Evolutionary conservation across 2,113 vertebrate species (phyloP).

Genomic region (Geococcyx californianus): DNA sequence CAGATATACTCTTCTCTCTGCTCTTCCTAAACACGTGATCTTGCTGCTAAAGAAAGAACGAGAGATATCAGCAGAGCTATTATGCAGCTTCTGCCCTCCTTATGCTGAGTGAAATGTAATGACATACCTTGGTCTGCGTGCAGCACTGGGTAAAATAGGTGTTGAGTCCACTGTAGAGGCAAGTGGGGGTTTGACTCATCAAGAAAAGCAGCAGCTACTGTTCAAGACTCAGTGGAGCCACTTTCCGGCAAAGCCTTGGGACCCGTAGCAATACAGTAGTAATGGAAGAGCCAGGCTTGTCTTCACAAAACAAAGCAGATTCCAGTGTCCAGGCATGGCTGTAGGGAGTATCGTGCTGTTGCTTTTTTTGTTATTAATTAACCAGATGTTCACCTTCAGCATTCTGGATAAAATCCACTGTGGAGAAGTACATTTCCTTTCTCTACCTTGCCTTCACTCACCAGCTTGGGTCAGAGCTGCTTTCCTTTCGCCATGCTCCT

Average conservation of each 20-base stretch:
- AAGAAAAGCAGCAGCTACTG: not conserved
- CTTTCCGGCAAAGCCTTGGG: not conserved
- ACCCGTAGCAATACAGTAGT: rapidly evolving
- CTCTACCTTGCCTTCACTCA: not conserved
- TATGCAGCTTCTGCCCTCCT: not conserved
- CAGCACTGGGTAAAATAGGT: rapidly evolving
- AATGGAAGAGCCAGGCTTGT: not conserved
- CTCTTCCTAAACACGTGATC: not conserved
- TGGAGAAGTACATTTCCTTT: not conserved
- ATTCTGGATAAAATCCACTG: not conserved
- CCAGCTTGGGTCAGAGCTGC: not conserved
- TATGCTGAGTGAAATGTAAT: not conserved
- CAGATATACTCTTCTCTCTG: not conserved
- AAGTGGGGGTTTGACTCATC: not conserved
- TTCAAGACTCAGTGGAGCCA: not conserved
- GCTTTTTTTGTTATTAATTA: not conserved
- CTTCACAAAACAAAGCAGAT: not conserved
- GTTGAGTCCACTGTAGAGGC: rapidly evolving
- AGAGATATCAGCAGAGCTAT: not conserved
- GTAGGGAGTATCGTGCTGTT: not conserved
- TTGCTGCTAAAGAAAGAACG: not conserved
- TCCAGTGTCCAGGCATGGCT: not conserved
- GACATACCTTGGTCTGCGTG: not conserved
- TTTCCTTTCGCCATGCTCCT: rapidly evolving
- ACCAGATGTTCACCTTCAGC: not conserved